Evolutionary conservation across 2,113 vertebrate genomes (phyloP), one percentile per base, ranked within the genome.

Genomic region (Steatornis caripensis): DNA sequence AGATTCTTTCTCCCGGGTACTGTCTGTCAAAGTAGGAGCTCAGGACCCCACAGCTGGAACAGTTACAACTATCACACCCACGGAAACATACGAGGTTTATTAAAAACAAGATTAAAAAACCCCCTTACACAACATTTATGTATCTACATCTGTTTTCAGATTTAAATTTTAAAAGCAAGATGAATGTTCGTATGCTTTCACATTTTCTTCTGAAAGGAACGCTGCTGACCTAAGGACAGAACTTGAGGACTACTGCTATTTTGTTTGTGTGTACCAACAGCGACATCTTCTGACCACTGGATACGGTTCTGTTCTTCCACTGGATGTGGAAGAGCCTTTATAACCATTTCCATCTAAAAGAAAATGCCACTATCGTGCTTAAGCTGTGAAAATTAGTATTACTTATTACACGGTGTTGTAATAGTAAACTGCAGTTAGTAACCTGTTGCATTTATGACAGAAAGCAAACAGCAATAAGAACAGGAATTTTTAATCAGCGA

Each of bases 271-370:
- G 23, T 27, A 83, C 26, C 55, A 92, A 88, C 22, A 86, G 78
- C 22, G 90, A 93, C 97, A 97, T 49, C 94, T 93, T 49, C 87
- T 5, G 91, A 94, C 17, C 90, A 70, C 53, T 36, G 54, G 70
- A 14, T 6, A 48, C 57, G 9, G 15, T 69, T 65, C 48, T 36
- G 13, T 6, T 36, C 55, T 29, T 62, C 19, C 49, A 45, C 9
- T 29, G 6, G 24, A 36, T 68, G 79, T 51, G 17, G 55, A 70
- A 37, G 7, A 61, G 26, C 5, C 10, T 37, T 66, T 61, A 37
- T 4, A 84, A 75, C 24, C 0, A 0, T 12, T 49, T 68, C 53
- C 12, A 60, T 27, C 30, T 51, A 85, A 71, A 79, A 71, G 6
- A 57, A 26, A 82, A 64, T 4, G n/a, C 10, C 20, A 36, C 32